phyloP scores from a whole-genome alignment of 2,888 invertebrate genomes.

The Ischnura elegans region DNA sequence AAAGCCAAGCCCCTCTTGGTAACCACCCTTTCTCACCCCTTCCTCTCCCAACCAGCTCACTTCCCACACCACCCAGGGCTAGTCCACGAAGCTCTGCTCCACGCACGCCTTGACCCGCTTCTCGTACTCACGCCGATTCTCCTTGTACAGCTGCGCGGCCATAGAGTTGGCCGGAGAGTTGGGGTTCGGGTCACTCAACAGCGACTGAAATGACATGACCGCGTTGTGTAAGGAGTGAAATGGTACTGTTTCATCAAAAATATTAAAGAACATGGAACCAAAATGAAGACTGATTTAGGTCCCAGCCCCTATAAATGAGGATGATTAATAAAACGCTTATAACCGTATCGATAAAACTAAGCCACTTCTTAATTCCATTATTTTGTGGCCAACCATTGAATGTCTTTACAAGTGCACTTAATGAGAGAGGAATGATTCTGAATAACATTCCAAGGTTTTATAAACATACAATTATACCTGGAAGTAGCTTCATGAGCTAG shows the following conservation, averaged over 20 bases:
- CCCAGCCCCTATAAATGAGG: too few species aligned
- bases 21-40: conserved; percentile 49
- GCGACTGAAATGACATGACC: conserved; percentile 86
- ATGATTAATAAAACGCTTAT: too few species aligned
- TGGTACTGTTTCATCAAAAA: not conserved
- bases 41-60: conserved; percentile 57
- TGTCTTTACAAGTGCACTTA: too few species aligned
- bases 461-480: too few species aligned
- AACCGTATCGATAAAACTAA: too few species aligned
- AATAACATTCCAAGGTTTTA: too few species aligned
- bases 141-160: conserved; percentile 99
- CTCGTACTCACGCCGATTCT: conserved; percentile 99
- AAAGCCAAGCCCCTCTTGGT: conserved; percentile 54
- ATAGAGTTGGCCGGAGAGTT: conserved; percentile 99
- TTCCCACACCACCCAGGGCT: conserved; percentile 76
- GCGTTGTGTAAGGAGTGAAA: conserved; percentile 45
- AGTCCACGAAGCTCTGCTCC: conserved; percentile 99
- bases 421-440: too few species aligned
- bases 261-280: conserved; percentile 6
- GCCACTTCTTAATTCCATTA: too few species aligned
- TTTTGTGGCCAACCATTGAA: too few species aligned
- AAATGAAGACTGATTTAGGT: not conserved
- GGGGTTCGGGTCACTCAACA: conserved; percentile 99
- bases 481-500: too few species aligned
- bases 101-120: conserved; percentile 99